phyloP scores from a whole-genome alignment of 64 coral and sea anemone genomes.

The Pachyseris speciosa region DNA sequence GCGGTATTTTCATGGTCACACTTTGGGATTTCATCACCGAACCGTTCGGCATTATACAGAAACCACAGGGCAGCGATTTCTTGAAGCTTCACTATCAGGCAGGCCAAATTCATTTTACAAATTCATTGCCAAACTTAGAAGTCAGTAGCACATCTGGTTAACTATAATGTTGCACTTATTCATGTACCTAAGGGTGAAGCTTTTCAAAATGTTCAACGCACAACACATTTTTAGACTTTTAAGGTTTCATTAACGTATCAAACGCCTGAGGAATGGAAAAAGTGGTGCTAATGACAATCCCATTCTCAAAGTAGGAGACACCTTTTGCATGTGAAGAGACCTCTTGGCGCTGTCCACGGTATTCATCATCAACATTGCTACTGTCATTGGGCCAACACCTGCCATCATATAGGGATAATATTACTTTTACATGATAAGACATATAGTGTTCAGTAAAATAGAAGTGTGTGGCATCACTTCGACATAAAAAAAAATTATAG shows the following conservation, averaged over 20 bases:
- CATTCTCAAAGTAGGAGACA: slow-evolving; percentile 91
- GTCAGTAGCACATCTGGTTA: too few species aligned
- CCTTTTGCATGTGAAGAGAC: slow-evolving; percentile 90
- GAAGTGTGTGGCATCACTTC: too few species aligned
- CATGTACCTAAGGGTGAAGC: not conserved
- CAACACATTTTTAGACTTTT: not conserved
- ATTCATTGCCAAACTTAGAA: too few species aligned
- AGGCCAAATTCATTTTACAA: too few species aligned
- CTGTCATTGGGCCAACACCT: slow-evolving; percentile 99
- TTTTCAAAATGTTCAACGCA: not conserved
- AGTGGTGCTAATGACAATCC: slow-evolving; percentile 86
- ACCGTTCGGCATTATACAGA: too few species aligned
- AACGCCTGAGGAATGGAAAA: slow-evolving; percentile 73
- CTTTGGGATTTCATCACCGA: too few species aligned
- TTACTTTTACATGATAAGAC: not conserved
- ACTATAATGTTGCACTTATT: too few species aligned
- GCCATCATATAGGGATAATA: not conserved
- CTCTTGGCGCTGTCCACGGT: slow-evolving; percentile 97
- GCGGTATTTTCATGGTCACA: too few species aligned
- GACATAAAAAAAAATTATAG: too few species aligned
- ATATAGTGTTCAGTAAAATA: too few species aligned
- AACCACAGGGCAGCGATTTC: too few species aligned
- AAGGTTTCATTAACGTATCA: slow-evolving; percentile 62
- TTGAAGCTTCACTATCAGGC: too few species aligned
- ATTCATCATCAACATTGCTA: slow-evolving; percentile 99